Evolutionary conservation across 2,113 vertebrate species (phyloP), one percentile per base, ranked within the genome.

Genomic region (Mohoua ochrocephala): DNA sequence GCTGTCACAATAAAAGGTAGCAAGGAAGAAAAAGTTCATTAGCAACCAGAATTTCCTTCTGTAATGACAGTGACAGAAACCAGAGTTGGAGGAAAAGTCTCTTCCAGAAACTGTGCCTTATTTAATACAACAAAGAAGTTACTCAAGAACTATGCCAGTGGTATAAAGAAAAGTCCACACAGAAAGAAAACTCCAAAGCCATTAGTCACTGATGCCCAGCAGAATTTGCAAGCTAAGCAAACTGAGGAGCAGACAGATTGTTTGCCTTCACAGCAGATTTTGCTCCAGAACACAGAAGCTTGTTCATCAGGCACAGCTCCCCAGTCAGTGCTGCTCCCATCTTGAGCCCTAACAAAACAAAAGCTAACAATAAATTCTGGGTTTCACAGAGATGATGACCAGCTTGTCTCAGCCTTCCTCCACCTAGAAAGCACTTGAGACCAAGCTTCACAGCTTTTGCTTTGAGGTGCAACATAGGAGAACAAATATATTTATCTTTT

Each of bases 291-390:
- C 80, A 79, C 73, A 74, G 42, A 41, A 22, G 15, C 20, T 47
- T 20, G 4, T 8, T 82, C 65, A 70, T 2, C 9, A 47, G 15
- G 11, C 53, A 35, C 22, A 90, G 53, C 42, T 69, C 67, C 27
- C 23, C 26, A 20, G 1, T 2, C 41, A 67, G 18, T 0, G 0
- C 5, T 49, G 23, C 20, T 60, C 26, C 52, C 35, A 33, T 21
- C 56, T 22, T 5, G 0, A 12, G 15, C 39, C 22, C 15, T 31
- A 39, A 15, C 11, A 71, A 84, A 63, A 15, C 5, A 17, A 70
- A 69, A 22, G 1, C 20, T 19, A 0, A 28, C 6, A 7, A 16
- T 5, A 77, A 59, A 22, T 1, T 0, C 10, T 11, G 0, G 2
- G 30, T 45, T 74, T 24, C 7, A 80, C 16, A 15, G 26, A 67